Evolutionary conservation across 2,113 vertebrate species (phyloP).

Genomic region (Cyanoramphus novaezelandiae): DNA sequence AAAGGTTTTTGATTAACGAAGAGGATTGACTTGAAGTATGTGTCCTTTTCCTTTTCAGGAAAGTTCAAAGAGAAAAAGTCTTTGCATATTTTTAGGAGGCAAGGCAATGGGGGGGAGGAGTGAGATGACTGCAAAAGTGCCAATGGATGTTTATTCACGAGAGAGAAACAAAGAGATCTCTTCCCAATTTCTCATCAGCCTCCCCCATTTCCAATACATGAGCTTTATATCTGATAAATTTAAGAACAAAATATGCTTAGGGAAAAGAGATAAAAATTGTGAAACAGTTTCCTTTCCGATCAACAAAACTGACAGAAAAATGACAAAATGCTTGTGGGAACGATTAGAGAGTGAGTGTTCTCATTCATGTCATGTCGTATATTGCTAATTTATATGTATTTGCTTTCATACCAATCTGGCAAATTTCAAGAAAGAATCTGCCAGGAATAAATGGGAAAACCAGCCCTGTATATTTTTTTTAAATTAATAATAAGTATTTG

Average conservation of each 20-base stretch:
- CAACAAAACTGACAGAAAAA: constrained; percentile 36
- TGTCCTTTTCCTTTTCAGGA: background rate
- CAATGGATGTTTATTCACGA: background rate
- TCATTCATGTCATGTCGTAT: background rate
- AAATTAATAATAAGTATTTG: constrained; percentile 30
- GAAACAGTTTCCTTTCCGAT: constrained; percentile 13
- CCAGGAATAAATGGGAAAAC: constrained; percentile 26
- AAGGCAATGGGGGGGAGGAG: background rate
- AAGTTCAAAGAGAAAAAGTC: background rate
- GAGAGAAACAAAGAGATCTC: background rate
- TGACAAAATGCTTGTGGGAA: constrained; percentile 47
- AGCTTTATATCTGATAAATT: background rate
- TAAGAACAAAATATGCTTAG: constrained; percentile 13
- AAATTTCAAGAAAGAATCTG: constrained; percentile 26
- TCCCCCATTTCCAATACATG: background rate
- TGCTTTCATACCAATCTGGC: background rate
- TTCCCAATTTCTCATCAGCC: background rate
- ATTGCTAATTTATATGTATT: constrained; percentile 43
- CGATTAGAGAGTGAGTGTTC: constrained; percentile 26
- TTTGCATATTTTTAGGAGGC: constrained; percentile 10
- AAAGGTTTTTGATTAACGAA: background rate
- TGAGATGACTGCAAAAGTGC: background rate
- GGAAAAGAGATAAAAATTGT: constrained; percentile 46
- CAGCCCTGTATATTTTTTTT: background rate
- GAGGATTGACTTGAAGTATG: background rate